Base-by-base conservation (phyloP, 2,113 vertebrate species). In the Andinoacara biseriatus region DNA sequence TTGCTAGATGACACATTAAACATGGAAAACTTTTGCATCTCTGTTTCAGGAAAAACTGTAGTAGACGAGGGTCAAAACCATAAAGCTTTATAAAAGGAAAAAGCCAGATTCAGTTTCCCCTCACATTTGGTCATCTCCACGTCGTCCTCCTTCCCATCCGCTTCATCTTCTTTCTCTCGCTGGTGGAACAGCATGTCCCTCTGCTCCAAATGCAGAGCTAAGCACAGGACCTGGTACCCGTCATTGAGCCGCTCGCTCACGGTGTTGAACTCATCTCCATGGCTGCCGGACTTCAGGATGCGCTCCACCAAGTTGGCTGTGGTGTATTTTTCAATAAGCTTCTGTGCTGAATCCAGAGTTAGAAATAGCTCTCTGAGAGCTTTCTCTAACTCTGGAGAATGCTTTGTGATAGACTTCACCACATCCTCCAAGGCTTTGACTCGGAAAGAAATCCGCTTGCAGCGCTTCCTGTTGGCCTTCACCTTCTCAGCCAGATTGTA, bases 401-500 rank as follows among this genome's bases (percentile, higher is more conserved):
- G 91, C 8, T 5, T 10, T 81, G 85, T 40, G 9, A 97, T 94
- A 13, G 72, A 35, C 52, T 24, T 54, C 38, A 97, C 93, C 0
- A 96, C 87, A 2, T 80, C 0, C 63, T 94, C 82, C 65, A 98
- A 93, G 20, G 93, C 75, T 3, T 63, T 58, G 43, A 98, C 93
- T 0, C 97, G 95, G 0, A n/a, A 0, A 10, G 60, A 65, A 0
- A 98, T 91, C 24, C 96, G 97, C 2, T 0, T 43, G 81, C 96
- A 96, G 57, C 97, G 97, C 35, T 94, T 91, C 80, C 92, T 94
- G 63, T 97, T 98, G 89, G 95, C 95, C 63, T 96, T 96, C 65
- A 96, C 96, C 0, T 95, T 89, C 57, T 94, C 75, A 0, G 94
- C 95, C 4, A 96, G 93, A 0, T 3, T 0, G 4, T 96, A 91